Evolutionary conservation across 2,113 vertebrate species (phyloP).

Genomic region (Callipepla californica): DNA sequence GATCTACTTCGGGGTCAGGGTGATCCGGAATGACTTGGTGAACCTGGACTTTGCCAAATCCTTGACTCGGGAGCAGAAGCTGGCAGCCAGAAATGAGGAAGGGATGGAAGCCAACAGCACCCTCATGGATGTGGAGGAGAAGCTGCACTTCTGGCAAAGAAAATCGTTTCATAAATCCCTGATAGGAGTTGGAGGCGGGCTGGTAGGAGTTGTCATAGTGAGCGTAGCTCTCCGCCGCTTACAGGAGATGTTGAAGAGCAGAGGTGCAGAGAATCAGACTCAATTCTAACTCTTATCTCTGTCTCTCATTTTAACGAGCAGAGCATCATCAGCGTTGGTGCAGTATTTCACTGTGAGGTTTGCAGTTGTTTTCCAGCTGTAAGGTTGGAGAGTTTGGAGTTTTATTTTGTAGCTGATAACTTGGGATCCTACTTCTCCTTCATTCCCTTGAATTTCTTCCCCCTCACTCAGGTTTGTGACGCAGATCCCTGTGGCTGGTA

Average conservation of each 20-base stretch:
- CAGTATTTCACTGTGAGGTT: accelerated
- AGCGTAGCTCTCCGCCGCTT: neutral
- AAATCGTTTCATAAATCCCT: neutral
- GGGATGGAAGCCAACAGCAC: neutral
- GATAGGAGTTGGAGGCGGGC: constrained; percentile 13
- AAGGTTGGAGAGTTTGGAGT: accelerated
- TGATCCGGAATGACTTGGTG: constrained; percentile 74
- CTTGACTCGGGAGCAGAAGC: constrained; percentile 65
- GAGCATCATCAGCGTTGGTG: accelerated
- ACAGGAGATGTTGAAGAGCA: neutral
- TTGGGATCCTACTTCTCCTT: neutral
- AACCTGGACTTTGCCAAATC: constrained; percentile 79
- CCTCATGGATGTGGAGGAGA: accelerated
- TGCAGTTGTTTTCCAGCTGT: neutral
- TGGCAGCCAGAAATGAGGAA: neutral
- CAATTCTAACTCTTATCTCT: neutral
- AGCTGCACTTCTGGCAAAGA: neutral
- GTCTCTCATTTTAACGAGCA: neutral
- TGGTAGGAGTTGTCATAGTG: neutral
- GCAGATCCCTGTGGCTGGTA: accelerated
- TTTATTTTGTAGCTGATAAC: neutral
- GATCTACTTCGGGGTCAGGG: constrained; percentile 85
- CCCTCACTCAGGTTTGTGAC: neutral
- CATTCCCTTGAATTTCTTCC: neutral
- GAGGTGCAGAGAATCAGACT: neutral